These are phyloP conservation scores for Gallinago undulata DNA, from an alignment of 2,113 vertebrate species.

Conservation along the genomic window DNA sequence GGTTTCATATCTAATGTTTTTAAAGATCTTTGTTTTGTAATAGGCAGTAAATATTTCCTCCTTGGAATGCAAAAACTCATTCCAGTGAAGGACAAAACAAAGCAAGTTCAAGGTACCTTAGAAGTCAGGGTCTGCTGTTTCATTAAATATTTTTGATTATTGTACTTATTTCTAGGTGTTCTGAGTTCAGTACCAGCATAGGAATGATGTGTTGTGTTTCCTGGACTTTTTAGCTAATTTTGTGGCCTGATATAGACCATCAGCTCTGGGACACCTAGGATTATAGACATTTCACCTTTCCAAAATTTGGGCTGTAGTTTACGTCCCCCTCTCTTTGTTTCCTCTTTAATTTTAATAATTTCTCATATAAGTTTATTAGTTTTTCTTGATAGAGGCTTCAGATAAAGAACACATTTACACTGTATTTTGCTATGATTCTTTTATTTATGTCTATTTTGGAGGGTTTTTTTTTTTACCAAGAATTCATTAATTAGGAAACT, in stretches of 20 bases:
- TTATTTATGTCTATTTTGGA: background rate
- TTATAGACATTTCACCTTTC: background rate
- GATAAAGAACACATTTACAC: background rate
- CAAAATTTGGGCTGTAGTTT: background rate
- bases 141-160: background rate
- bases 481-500: background rate
- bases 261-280: background rate
- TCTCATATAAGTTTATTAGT: background rate
- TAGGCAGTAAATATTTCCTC: background rate
- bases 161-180: background rate
- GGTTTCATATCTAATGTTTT: background rate
- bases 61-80: background rate
- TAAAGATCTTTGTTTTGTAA: background rate
- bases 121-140: background rate
- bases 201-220: slow-evolving; percentile 52
- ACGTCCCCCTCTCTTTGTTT: background rate
- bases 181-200: slow-evolving; percentile 15
- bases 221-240: background rate
- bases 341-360: background rate
- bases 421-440: background rate
- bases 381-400: background rate
- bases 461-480: background rate
- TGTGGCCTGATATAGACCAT: background rate
- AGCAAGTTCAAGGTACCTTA: slow-evolving; percentile 9
- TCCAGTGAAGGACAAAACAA: slow-evolving; percentile 1